Evolutionary conservation across 2,888 invertebrate genomes (phyloP), one percentile per base, ranked within the genome.

Genomic region (Augiades crinisus): DNA sequence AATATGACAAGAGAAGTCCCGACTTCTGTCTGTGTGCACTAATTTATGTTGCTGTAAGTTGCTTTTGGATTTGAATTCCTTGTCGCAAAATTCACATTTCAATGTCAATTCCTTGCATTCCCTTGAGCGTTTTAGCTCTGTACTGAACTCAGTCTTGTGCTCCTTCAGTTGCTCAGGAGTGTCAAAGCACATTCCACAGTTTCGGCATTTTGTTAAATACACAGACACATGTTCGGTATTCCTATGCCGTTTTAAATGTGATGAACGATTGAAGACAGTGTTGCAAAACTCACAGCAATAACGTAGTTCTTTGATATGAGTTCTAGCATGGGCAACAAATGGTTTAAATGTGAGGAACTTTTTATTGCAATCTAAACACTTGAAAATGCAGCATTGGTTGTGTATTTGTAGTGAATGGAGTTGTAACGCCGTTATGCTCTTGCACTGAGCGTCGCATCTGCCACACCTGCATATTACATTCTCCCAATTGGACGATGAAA

Each of bases 271-370:
- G 16, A 81, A 86, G 0, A 67, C 54, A 31, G 77, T 77, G 17
- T 82, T 83, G 47, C 89, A 89, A 19, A 70, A 75, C 49, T 89
- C 89, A 53, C 89, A 89, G 55, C 81, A 82, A 51, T 81, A 78
- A 16, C 77, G 61, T 0, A 89, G 58, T 1, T 70, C 44, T 30
- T 78, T 83, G 22, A 79, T 82, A 38, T 88, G 88, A 30, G 72
- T 61, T 4, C 82, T 63, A 1, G 78, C 75, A 58, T 89, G 89
- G 51, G 74, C 80, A 0, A 88, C 57, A 21, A 87, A 87, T 0
- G 72, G 60, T 54, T 76, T 74, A 50, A 70, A 82, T 33, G 67
- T 82, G 0, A 65, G 62, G 0, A 78, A 58, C 0, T 80, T 71
- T 64, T 82, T 85, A 0, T 70, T 66, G 1, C 89, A 89, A 2